Conservation (phyloP, 2,888 invertebrate species). For the Cantharis rufa region DNA sequence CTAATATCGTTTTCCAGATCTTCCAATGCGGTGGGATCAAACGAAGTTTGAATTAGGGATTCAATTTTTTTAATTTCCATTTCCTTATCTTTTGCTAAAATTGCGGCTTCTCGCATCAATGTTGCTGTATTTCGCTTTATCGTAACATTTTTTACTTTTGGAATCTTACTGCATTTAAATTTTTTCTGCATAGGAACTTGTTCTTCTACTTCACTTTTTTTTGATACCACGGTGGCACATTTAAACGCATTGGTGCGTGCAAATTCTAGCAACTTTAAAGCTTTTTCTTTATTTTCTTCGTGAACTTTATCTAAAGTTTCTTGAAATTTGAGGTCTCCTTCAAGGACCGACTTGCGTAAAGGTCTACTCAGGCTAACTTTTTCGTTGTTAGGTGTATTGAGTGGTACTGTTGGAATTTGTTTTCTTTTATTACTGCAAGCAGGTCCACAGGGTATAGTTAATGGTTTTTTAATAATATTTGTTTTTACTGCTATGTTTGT, state of each 20-base stretch:
- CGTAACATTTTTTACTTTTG: constrained; percentile 37
- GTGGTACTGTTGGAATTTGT: constrained; percentile 18
- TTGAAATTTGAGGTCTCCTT: constrained; percentile 24
- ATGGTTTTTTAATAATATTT: constrained; percentile 8
- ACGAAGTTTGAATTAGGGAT: constrained; percentile 57
- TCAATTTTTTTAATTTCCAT: constrained; percentile 60
- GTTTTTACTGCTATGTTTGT: constrained; percentile 13
- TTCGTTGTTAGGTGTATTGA: constrained; percentile 31
- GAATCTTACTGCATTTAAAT: constrained; percentile 26
- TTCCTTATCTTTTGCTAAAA: constrained; percentile 56
- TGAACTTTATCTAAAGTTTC: constrained; percentile 35
- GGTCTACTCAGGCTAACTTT: constrained; percentile 28
- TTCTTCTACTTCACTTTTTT: constrained; percentile 13
- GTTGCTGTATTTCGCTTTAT: constrained; percentile 59
- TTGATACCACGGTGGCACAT: constrained; percentile 32
- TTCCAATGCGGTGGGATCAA: constrained; percentile 54
- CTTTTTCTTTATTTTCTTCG: constrained; percentile 39
- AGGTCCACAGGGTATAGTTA: constrained; percentile 40
- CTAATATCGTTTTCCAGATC: constrained; percentile 57
- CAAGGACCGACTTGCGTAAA: constrained; percentile 39
- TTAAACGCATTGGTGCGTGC: constrained; percentile 39
- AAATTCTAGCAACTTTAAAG: constrained; percentile 37
- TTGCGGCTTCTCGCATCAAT: constrained; percentile 60
- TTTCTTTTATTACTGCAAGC: constrained; percentile 24
- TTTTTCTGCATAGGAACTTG: constrained; percentile 11